These are phyloP conservation scores for Erpornis zantholeuca DNA, from an alignment of 2,113 vertebrate genomes.

Conservation along the genomic window DNA sequence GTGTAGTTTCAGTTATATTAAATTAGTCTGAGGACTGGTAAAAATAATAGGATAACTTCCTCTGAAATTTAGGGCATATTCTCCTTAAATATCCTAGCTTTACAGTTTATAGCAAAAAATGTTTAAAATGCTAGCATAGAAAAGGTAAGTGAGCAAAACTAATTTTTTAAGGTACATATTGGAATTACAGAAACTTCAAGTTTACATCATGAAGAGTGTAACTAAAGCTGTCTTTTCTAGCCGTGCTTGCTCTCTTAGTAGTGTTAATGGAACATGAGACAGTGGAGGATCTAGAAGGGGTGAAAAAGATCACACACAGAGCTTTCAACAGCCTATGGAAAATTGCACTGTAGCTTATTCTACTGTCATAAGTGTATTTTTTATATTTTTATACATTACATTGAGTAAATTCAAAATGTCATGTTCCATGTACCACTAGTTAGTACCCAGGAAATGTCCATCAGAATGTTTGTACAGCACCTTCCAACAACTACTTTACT, in stretches of 20 bases:
- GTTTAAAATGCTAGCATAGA: not conserved
- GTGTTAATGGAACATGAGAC: not conserved
- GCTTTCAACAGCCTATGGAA: not conserved
- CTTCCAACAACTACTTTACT: not conserved
- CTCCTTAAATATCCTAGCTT: not conserved
- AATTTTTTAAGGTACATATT: not conserved
- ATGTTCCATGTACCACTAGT: not conserved
- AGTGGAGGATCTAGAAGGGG: not conserved
- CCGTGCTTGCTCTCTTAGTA: not conserved
- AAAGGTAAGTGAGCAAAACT: not conserved
- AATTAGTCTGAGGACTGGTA: not conserved
- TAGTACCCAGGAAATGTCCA: not conserved
- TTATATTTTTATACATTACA: conserved; percentile 33
- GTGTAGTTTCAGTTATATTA: not conserved
- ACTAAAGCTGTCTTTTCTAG: not conserved
- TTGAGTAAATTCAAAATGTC: not conserved
- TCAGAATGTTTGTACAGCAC: not conserved
- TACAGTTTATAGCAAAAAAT: not conserved
- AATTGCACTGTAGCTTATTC: conserved; percentile 42
- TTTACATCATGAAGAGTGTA: not conserved
- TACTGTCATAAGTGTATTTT: not conserved
- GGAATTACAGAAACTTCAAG: not conserved
- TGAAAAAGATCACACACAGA: not conserved
- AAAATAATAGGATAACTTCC: not conserved
- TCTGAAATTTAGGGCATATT: not conserved